phyloP scores from a whole-genome alignment of 2,113 vertebrate species.

The Oreotrochilus melanogaster region DNA sequence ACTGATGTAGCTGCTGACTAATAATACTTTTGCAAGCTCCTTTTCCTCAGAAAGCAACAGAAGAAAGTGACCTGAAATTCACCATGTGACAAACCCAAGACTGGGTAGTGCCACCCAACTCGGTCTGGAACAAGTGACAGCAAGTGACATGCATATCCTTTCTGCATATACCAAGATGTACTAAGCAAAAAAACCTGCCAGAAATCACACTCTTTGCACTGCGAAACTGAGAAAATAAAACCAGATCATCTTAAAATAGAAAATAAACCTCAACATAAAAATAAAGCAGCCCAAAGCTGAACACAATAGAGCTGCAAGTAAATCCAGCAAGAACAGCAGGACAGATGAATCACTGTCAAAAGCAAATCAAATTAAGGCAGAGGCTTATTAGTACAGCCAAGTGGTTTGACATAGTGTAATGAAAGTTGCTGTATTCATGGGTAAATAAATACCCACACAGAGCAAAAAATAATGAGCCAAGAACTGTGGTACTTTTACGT shows the following conservation, averaged over 20 bases:
- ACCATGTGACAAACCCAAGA: neutral
- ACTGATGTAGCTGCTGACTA: neutral
- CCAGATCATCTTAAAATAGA: neutral
- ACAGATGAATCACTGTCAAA: neutral
- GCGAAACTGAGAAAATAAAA: neutral
- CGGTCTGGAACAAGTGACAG: neutral
- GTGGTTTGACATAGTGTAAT: neutral
- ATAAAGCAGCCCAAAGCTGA: neutral
- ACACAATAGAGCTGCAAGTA: neutral
- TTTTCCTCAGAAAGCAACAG: neutral
- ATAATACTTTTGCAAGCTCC: neutral
- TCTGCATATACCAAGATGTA: neutral
- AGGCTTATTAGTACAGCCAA: neutral
- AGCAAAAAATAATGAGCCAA: neutral
- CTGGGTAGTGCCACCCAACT: fast-evolving
- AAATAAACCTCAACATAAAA: neutral
- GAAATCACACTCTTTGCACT: neutral
- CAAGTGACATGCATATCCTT: neutral
- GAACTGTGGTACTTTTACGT: neutral
- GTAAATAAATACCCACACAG: neutral
- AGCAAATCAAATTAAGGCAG: neutral
- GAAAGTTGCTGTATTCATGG: neutral
- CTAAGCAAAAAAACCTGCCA: neutral
- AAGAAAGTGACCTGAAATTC: neutral
- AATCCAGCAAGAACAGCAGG: neutral